Base-by-base conservation (phyloP, 2,113 vertebrate species). In the Natator depressus region DNA sequence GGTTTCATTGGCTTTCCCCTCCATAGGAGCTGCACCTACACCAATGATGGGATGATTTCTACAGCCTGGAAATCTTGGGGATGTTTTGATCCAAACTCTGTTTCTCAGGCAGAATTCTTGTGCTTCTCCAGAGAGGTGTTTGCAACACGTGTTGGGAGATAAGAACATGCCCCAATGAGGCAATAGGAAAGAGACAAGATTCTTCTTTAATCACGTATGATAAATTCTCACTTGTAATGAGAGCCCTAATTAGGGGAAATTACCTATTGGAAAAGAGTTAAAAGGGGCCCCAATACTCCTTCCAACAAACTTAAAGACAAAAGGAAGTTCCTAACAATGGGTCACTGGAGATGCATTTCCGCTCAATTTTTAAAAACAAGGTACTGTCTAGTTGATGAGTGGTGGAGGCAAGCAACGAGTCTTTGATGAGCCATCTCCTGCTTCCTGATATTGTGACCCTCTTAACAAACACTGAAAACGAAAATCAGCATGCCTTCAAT, bases 391-490 rank as follows among this genome's bases (percentile, higher is more conserved):
- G 98, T 98, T 98, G 99, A 99, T 98, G 98, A 99, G 99, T 97
- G 98, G 98, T 98, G 97, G 95, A 98, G 98, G 98, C 98, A 89
- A 98, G 95, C 95, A 96, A 95, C 8, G 83, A 94, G 59, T 98
- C 99, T 99, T 99, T 99, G 99, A 99, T 99, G 99, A 99, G 99
- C 98, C 99, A 98, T 99, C 98, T 99, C 99, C 98, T 97, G 98
- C 99, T 99, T 99, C 99, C 99, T 99, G 99, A 99, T 99, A 99
- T 99, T 99, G 99, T 99, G 98, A 98, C 99, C 99, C 98, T 98
- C 98, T 96, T 98, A 94, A 96, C 99, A 99, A 99, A 99, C 99
- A 98, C 97, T 84, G 90, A 95, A 98, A 98, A 98, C 93, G 97
- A 98, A 98, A 98, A 98, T 98, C 98, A 98, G 98, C 98, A 98